Evolutionary conservation across 1,140 invertebrate genomes (phyloP), one percentile per base, ranked within the genome.

Genomic region (Zaprionus ornatus): DNA sequence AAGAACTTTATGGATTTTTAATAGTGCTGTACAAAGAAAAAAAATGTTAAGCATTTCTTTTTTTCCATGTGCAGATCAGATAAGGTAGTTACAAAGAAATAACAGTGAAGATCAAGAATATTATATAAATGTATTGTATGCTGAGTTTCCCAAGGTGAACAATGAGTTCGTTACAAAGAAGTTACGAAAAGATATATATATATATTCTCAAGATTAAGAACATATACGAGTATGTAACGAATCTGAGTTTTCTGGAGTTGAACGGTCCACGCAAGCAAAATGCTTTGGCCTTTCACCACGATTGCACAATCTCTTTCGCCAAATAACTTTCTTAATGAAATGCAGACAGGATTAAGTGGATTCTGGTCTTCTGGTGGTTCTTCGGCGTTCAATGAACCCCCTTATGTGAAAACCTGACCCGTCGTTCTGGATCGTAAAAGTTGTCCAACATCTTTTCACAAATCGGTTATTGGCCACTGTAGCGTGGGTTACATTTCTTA

Each of bases 321-420:
- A 68, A 69, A 74, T 23, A 17, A 45, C n/a, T 9, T 50, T 80
- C 74, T 73, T 62, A 27, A 61, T 21, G 45, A 69, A 69, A 77
- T 66, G 74, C 61, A 69, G 63, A 45, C 67, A 87, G 80, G 74
- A 87, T 78, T 59, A 54, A 52, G 42, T 35, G 29, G 17, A 25
- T 55, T 55, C 52, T 50, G 19, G 45, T 50, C 40, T 55, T 21
- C 21, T 35, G 32, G 56, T 29, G 25, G 62, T 56, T 82, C 66
- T 76, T 64, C 45, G 55, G 52, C 80, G 84, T 84, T 88, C 85
- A 88, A 88, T 88, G 85, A 88, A 90, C 85, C 85, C 59, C 55
- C 37, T 10, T 3, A 57, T 70, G 60, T 55, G 48, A 80, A 79
- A 80, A 69, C 80, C 72, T 65, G 71, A 70, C 50, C 60, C 42